Percentiles rank a stretch among this genome's conserved stretches.
phyloP scores from a whole-genome alignment of 2,888 invertebrate species.

The Euzophera pinguis region DNA sequence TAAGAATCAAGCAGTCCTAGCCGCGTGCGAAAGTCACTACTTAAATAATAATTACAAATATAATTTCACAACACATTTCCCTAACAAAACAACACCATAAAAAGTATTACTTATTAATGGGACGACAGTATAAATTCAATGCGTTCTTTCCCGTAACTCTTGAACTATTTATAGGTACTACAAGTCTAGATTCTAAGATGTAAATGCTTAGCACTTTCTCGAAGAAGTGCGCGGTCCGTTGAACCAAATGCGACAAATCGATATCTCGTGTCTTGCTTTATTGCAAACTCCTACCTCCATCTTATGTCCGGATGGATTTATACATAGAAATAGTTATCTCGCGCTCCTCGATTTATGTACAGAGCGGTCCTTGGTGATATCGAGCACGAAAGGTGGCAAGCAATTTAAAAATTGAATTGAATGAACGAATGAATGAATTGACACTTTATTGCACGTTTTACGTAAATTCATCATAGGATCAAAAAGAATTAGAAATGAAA shows the following conservation, averaged over 20 bases:
- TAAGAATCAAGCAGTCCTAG: no score
- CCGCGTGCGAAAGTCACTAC: no score
- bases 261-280: slow-evolving; percentile 41
- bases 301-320: slow-evolving; percentile 12
- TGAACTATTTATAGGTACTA: slow-evolving; percentile 4
- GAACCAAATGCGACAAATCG: slow-evolving; percentile 58
- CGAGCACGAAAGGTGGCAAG: no score
- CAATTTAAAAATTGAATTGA: no score
- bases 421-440: no score
- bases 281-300: slow-evolving; percentile 31
- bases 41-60: no score
- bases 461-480: no score
- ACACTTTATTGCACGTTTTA: no score
- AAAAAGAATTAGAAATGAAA: no score
- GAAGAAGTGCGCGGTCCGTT: slow-evolving; percentile 32
- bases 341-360: background rate
- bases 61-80: no score
- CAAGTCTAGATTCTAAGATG: slow-evolving; percentile 23
- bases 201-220: slow-evolving; percentile 30
- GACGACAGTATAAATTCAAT: background rate
- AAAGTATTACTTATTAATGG: background rate
- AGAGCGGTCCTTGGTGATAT: no score
- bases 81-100: background rate
- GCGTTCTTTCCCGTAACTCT: background rate
- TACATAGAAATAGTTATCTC: background rate